Base-by-base conservation (phyloP, 1,140 invertebrate species). In the Chrysomallon squamiferum region DNA sequence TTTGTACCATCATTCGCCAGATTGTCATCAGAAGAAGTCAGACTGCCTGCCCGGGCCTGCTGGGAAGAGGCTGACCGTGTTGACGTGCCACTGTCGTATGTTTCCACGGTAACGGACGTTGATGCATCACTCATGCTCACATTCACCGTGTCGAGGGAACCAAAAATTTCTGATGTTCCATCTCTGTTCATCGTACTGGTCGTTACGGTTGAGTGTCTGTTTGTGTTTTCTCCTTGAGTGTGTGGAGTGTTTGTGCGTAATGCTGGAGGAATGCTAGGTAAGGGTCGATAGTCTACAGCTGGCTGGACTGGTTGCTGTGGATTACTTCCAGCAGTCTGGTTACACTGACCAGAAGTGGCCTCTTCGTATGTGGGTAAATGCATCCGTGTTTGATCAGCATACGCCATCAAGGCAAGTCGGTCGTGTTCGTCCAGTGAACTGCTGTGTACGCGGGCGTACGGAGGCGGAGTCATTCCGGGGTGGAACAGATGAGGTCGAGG, bases 101-200 rank as follows among this genome's bases (percentile, higher is more conserved):
- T 81, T 47, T 82, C 82, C 45, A 81, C 74, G 5, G 78, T 78
- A 18, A 75, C 70, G 7, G 79, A 75, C 1, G 82, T 83, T 11
- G 79, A 81, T 3, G 81, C 82, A 72, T 80, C 79, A 63, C 77
- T 78, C 71, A 80, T 77, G 68, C 79, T 82, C 43, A 81, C 77
- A 66, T 84, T 84, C 20, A 84, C 78, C 22, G 82, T 84, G 61
- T 84, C 82, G 38, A 82, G 68, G 41, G 82, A 84, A 20, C 82
- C 82, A 72, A 82, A 83, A 33, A 80, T 76, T 27, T 80, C 75
- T 27, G 78, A 80, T 49, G 77, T 69, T 45, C 75, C 78, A 54
- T 82, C 81, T 30, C 80, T 66, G 62, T 82, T 82, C 50, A 82
- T 76, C 27, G 79, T 81, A 59, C 74, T 82, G 41, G 74, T 81